Percentiles rank a stretch among this genome's conserved stretches.
phyloP scores from a whole-genome alignment of 2,113 vertebrate species.

The Dermatemys mawii region DNA sequence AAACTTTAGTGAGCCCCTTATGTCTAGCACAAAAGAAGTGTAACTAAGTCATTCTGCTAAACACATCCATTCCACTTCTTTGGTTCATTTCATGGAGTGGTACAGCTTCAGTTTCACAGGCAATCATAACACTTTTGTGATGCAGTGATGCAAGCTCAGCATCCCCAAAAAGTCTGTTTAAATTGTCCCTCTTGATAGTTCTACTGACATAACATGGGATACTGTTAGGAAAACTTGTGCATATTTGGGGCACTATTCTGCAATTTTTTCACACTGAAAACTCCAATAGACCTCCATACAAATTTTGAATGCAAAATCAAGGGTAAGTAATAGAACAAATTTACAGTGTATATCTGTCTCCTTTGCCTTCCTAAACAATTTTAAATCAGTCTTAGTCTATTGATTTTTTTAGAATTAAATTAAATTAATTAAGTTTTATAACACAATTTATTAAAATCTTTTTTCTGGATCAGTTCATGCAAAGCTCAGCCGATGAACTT shows the following conservation, averaged over 20 bases:
- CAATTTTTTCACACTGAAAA: neutral
- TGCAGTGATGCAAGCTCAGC: neutral
- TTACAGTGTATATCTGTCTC: neutral
- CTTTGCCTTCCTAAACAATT: neutral
- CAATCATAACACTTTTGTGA: neutral
- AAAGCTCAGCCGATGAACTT: conserved; percentile 20
- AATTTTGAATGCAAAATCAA: neutral
- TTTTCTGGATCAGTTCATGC: conserved; percentile 24
- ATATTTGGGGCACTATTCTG: neutral
- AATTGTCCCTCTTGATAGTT: neutral
- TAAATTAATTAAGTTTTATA: neutral
- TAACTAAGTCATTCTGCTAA: neutral
- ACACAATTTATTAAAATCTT: neutral
- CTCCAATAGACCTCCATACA: neutral
- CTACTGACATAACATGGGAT: neutral
- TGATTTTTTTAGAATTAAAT: neutral
- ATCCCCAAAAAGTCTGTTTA: neutral
- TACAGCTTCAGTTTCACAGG: neutral
- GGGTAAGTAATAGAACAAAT: neutral
- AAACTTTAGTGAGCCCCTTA: neutral
- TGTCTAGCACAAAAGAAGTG: neutral
- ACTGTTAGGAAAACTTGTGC: neutral
- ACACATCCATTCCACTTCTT: neutral
- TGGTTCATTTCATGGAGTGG: neutral
- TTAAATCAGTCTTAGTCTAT: conserved; percentile 2